Conservation (phyloP, 2,797 vertebrate genomes). For the Trichosurus vulpecula region DNA sequence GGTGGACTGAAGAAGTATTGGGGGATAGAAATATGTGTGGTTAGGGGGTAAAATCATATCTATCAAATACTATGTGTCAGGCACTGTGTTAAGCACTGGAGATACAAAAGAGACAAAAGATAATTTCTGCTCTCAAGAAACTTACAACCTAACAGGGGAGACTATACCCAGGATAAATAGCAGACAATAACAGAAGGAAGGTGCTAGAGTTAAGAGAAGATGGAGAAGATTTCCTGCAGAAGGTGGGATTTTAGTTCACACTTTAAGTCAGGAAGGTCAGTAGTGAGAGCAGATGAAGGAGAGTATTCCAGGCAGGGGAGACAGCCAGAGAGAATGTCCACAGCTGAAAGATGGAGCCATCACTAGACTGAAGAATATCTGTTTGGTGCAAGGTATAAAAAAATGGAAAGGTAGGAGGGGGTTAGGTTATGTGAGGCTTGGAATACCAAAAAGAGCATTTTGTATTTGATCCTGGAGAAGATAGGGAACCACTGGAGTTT, state of each 20-base stretch:
- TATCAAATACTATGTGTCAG: neutral
- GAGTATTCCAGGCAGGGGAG: neutral
- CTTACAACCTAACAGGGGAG: neutral
- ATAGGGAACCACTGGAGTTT: neutral
- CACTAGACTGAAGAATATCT: neutral
- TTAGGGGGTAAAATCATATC: neutral
- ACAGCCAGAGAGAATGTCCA: neutral
- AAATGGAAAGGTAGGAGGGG: neutral
- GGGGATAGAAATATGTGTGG: neutral
- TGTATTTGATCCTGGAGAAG: neutral
- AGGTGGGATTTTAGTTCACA: neutral
- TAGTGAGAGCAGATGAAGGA: neutral
- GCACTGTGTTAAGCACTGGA: neutral
- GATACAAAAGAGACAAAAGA: neutral
- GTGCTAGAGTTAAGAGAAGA: neutral
- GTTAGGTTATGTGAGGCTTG: neutral
- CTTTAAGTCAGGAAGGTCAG: neutral
- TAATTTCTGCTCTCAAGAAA: neutral
- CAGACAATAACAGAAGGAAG: neutral
- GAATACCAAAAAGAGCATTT: neutral
- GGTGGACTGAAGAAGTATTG: neutral
- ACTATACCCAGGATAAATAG: neutral
- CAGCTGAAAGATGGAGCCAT: neutral
- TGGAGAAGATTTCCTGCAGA: neutral
- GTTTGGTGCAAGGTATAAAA: neutral